Conservation (phyloP, 2,888 invertebrate species). For the Helicoverpa assulta region DNA sequence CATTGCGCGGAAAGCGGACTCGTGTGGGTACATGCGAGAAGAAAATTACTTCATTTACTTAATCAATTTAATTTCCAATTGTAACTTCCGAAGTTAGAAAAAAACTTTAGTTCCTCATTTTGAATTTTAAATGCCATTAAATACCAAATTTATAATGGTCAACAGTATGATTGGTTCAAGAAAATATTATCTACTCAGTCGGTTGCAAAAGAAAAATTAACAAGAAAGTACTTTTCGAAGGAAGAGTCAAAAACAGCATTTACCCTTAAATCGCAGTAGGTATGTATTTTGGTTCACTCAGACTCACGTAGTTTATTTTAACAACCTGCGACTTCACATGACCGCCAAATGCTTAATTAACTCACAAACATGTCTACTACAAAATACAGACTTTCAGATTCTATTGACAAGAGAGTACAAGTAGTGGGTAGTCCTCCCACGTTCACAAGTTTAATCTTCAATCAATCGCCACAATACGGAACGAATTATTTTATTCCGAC, state of each 20-base stretch:
- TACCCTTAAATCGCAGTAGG: too few species aligned
- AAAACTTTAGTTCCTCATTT: too few species aligned
- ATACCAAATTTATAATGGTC: too few species aligned
- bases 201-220: too few species aligned
- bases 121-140: too few species aligned
- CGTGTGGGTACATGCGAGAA: constrained; percentile 17
- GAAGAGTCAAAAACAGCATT: too few species aligned
- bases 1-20: constrained; percentile 24
- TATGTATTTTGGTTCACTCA: too few species aligned
- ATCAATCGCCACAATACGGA: constrained; percentile 41
- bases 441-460: constrained; percentile 15
- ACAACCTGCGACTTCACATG: background rate
- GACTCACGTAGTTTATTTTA: background rate
- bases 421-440: constrained; percentile 15
- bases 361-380: background rate
- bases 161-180: too few species aligned
- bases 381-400: constrained; percentile 13
- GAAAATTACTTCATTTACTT: constrained; percentile 15
- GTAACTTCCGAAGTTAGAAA: too few species aligned
- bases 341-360: background rate
- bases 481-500: constrained; percentile 22
- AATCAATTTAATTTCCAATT: too few species aligned
- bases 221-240: too few species aligned
- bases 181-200: too few species aligned
- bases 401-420: constrained; percentile 16